Evolutionary conservation across 2,888 invertebrate species (phyloP), one percentile per base, ranked within the genome.

Genomic region (Orthonychiurus folsomi): DNA sequence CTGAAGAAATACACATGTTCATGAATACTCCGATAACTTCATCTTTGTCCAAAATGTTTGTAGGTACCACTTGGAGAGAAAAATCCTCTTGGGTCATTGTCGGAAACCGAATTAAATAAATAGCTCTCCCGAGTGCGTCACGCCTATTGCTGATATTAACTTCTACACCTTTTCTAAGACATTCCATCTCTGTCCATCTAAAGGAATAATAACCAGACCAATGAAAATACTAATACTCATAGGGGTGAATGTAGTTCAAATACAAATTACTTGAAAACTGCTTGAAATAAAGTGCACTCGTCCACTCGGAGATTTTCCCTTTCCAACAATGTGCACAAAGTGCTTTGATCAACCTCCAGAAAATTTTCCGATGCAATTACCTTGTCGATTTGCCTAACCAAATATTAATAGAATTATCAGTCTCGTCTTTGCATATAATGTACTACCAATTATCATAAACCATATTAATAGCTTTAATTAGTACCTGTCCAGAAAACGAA

Each of bases 11-110:
- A 50, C 70, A 72, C 3, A 86, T 85, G 73, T 86, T 85, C 48
- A 86, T 79, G 74, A 86, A 86, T 56, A 88, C 76, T 67, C 85
- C 84, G 2, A 89, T 87, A 37, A 87, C 84, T 76, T 90, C 89
- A 67, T 85, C 77, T 74, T 89, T 88, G 56, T 85, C 85, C 1
- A 90, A 78, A 27, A 91, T 79, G 0, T 86, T 86, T 70, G 86
- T 86, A 73, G 87, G 86, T 0, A 87, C 87, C 0, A 86, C 85
- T 0, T 85, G 87, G 76, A 83, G 82, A 0, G 88, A 89, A 76
- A 91, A 91, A 76, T 91, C 90, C 76, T 90, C 89, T 0, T 88
- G 85, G 0, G 86, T 86, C 89, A 91, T 91, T 24, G 89, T 77
- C 0, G 90, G 89, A 76, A 89, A 90, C 26, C 90, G 79, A 60